Percentiles rank a stretch among this genome's conserved stretches.
These are phyloP conservation scores for Pseudonaja textilis DNA, from an alignment of 2,113 vertebrate species.

Conservation along the genomic window DNA sequence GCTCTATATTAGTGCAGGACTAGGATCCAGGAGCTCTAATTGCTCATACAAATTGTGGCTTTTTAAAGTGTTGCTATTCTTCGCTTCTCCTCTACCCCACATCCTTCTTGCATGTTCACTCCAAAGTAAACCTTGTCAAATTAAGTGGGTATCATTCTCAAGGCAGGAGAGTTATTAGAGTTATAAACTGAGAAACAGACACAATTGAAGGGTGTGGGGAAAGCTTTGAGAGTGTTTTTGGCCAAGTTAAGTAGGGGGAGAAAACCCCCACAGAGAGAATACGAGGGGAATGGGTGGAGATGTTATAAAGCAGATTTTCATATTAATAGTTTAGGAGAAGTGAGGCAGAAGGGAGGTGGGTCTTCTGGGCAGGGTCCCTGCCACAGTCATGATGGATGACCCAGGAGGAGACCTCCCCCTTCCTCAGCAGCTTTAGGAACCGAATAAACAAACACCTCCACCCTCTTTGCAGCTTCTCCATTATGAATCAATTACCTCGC, in stretches of 20 bases:
- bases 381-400: slow-evolving; percentile 99
- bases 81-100: background rate
- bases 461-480: slow-evolving; percentile 62
- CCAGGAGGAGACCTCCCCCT: slow-evolving; percentile 81
- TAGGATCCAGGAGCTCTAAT: background rate
- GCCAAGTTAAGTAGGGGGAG: background rate
- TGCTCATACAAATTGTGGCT: background rate
- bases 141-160: background rate
- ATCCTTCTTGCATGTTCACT: background rate
- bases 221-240: background rate
- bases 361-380: slow-evolving; percentile 88
- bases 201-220: background rate
- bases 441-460: slow-evolving; percentile 76
- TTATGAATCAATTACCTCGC: slow-evolving; percentile 75
- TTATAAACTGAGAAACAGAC: background rate
- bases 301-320: slow-evolving; percentile 81
- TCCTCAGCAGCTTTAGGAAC: slow-evolving; percentile 84
- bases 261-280: slow-evolving; percentile 13
- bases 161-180: background rate
- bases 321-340: slow-evolving; percentile 90
- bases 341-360: slow-evolving; percentile 91
- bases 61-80: background rate
- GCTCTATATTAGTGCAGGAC: background rate
- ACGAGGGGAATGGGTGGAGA: slow-evolving; percentile 20
- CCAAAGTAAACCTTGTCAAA: background rate